Base-by-base conservation (phyloP, 2,113 vertebrate genomes). In the Nesoenas mayeri region DNA sequence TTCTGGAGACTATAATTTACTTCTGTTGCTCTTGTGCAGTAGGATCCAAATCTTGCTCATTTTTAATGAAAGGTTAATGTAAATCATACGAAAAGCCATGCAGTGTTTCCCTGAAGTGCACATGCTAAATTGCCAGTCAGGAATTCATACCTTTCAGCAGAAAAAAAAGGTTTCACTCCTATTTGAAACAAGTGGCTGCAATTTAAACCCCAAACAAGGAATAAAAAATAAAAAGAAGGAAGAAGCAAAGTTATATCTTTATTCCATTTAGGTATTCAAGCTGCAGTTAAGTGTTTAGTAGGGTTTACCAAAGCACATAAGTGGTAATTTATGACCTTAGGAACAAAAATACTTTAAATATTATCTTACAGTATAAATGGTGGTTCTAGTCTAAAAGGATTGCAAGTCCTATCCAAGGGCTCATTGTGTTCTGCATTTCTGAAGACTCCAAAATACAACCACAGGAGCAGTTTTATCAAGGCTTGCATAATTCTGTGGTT, bases 21-120 rank as follows among this genome's bases (percentile, higher is more conserved):
- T 77, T 58, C 60, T 85, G 25, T 34, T 48, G 31, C 14, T 88
- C 11, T 83, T 57, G 32, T 81, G 65, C 60, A 67, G 60, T 42
- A 80, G 74, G 67, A 90, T 90, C 65, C 75, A 91, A 91, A 44
- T 85, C 78, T 78, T 6, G 26, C 12, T 85, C 29, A 31, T 73
- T 95, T 94, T 94, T 88, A 95, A 91, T 64, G 88, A 67, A 89
- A 88, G 73, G 29, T 88, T 95, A 95, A 95, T 84, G 73, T n/a
- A 93, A 93, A 91, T 96, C 64, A 79, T 53, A 86, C 92, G 90
- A 96, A 88, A 96, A 95, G 9, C 44, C 85, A 74, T 44, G 53
- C 64, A 88, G 38, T 60, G 51, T 88, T 95, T 84, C 60, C 75
- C 69, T 90, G 64, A 87, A 85, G 50, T 66, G 48, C 79, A 71